Base-by-base conservation (phyloP, 2,888 invertebrate genomes). In the Drosophila gaucha region DNA sequence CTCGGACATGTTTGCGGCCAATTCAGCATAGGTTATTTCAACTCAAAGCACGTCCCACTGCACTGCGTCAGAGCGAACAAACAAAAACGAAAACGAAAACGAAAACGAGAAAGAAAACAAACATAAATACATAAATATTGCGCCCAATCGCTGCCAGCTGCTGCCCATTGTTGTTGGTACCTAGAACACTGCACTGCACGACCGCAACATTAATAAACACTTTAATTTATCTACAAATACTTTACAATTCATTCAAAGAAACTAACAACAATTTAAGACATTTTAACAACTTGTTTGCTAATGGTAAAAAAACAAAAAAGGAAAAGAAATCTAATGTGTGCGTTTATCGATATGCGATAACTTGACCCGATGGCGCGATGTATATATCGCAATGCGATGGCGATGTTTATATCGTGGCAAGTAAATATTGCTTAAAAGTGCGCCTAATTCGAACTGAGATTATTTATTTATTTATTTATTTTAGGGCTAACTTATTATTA, bases 1-100 rank as follows among this genome's bases (percentile, higher is more conserved):
- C 77, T 91, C 91, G 6, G 90, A 82, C 90, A 91, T 89, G 10
- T 16, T 62, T 18, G 41, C 57, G 41, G 49, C 38, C 33, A 55
- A 28, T 51, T 47, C 44, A 12, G n/a, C 44, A 31, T 26, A 56
- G 33, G 33, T 62, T 33, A 66, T 6, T 52, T 8, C 12, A 24
- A 36, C 20, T 14, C 54, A 50, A 33, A 20, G 20, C 38, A 22
- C 22, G 14, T 39, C 39, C 8, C 39, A 39, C 39, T 5, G n/a
- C 50, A 50, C 62, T 74, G 58, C 67, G 78, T 31, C 68, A 62
- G 62, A 74, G 36, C 57, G 74, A 78, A 74, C 60, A 67, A 55
- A 60, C 24, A 52, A 18, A 57, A 28, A 41, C n/a, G 16, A 30
- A 31, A n/a, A n/a, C n/a, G n/a, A n/a, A n/a, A n/a, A n/a, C n/a